Evolutionary conservation across 2,113 vertebrate genomes (phyloP), one percentile per base, ranked within the genome.

Genomic region (Ophthalmolycus amberensis): DNA sequence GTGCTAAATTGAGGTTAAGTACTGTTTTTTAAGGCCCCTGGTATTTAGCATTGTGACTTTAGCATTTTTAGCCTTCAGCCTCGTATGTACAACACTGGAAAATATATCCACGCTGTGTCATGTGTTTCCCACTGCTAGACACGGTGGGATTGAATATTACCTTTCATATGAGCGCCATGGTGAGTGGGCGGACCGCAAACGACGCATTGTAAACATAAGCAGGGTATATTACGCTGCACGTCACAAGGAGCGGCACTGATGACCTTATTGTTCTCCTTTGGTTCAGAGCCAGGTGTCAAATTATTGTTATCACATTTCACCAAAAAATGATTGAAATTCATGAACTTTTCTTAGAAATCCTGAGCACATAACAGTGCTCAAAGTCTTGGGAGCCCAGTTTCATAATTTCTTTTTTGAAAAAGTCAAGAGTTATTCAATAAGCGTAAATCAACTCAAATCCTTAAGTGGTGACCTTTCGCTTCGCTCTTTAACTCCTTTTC

Each of bases 391-490:
- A 32, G 29, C 29, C 29, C 29, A 29, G 32, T 32, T 32, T 32
- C 32, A 32, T 32, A 32, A 32, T 32, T 32, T 4, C 3, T 32
- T 32, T 32, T 32, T 32, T 67, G 71, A 70, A n/a, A 54, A 56
- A 20, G 40, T 76, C 67, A 75, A 66, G 44, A 50, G 46, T 89
- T 81, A 84, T 79, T 91, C 32, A 80, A 71, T 77, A 75, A 85
- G 74, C 69, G 37, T 83, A 82, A 76, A 75, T 79, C 34, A 71
- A 81, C 52, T 83, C 56, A 32, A 56, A n/a, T 12, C 37, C 0
- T 34, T 46, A 60, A 68, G 40, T 32, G 59, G 40, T 32, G 83
- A 74, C 84, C 72, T 80, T 79, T 77, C 25, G 80, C 71, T 37
- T 46, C 29, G 34, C 48, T 50, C 27, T 10, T 48, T 56, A 5